Evolutionary conservation across 1,140 invertebrate genomes (phyloP).

Genomic region (Popillia japonica): DNA sequence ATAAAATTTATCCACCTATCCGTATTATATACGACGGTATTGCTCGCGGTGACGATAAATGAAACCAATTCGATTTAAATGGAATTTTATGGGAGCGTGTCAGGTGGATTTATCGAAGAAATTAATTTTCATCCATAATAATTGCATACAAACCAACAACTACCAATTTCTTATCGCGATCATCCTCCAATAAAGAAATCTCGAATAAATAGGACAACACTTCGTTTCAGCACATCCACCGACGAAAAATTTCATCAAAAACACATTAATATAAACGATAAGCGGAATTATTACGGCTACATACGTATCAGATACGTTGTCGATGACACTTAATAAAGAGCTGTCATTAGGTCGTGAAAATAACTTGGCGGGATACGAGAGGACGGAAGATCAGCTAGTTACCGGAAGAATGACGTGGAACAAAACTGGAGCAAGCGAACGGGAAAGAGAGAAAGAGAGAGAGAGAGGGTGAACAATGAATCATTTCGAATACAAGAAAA

Average conservation of each 20-base stretch:
- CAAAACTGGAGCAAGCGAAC: neutral
- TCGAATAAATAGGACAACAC: neutral
- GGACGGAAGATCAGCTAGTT: neutral
- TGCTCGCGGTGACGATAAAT: neutral
- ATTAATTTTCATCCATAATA: neutral
- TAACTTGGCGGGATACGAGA: neutral
- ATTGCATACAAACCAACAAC: neutral
- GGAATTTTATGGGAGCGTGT: neutral
- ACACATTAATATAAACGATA: conserved; percentile 2
- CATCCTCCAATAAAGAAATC: neutral
- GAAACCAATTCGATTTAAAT: neutral
- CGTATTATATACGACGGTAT: neutral
- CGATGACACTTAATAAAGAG: conserved; percentile 7
- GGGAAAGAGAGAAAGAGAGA: neutral
- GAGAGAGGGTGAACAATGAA: neutral
- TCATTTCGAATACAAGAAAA: neutral
- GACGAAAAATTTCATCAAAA: conserved; percentile 4
- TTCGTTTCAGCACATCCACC: neutral
- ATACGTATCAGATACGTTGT: conserved; percentile 6
- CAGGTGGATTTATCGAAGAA: neutral
- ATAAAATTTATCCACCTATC: neutral
- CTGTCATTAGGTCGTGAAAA: neutral
- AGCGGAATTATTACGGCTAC: neutral
- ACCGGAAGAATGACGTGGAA: neutral
- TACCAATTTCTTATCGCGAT: neutral